phyloP scores from a whole-genome alignment of 2,797 vertebrate genomes.

The Chelonia mydas region DNA sequence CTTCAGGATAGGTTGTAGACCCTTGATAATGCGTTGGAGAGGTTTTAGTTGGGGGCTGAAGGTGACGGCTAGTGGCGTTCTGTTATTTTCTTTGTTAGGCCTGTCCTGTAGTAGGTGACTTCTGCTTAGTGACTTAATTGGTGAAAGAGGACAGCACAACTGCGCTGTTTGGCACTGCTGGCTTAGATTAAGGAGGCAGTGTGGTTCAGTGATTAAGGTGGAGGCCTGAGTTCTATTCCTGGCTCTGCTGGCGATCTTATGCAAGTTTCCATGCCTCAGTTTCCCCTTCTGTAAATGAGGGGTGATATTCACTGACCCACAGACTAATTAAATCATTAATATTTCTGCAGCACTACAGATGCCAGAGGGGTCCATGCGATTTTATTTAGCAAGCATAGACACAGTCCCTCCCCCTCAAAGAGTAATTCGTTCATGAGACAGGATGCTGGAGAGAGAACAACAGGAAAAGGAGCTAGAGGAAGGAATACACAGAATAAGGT shows the following conservation, averaged over 20 bases:
- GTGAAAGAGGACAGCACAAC: constrained; percentile 17
- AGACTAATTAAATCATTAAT: neutral
- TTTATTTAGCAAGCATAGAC: neutral
- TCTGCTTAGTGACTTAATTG: neutral
- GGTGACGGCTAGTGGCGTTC: too few species aligned
- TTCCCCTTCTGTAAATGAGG: neutral
- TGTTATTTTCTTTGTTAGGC: too few species aligned
- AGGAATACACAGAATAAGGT: constrained; percentile 37
- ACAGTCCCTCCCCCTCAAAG: neutral
- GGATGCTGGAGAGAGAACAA: neutral
- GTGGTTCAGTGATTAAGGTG: neutral
- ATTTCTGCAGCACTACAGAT: neutral
- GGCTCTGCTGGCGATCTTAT: neutral
- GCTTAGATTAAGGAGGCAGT: neutral
- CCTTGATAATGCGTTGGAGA: too few species aligned
- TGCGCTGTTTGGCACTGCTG: neutral
- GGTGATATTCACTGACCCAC: neutral
- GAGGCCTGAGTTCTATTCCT: neutral
- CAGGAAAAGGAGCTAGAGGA: constrained; percentile 6
- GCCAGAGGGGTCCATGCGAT: neutral
- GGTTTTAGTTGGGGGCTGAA: too few species aligned
- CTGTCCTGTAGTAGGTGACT: too few species aligned
- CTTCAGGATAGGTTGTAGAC: too few species aligned
- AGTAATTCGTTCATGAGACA: neutral
- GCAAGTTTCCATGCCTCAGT: neutral